These are phyloP conservation scores for Caenorhabditis inopinata DNA, from an alignment of 1,140 invertebrate species.

Conservation along the genomic window DNA sequence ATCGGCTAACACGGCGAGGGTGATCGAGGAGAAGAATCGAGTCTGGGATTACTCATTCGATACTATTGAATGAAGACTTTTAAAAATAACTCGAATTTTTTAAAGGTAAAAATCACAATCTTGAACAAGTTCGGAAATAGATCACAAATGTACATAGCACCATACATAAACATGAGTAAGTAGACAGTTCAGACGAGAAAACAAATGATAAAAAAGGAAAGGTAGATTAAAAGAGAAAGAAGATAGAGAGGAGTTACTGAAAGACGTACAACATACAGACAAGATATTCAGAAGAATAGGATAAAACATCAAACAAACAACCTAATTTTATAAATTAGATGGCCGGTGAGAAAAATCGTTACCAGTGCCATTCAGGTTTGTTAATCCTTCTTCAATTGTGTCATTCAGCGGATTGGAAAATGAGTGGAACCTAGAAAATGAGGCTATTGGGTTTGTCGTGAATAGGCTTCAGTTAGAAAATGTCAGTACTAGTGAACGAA, in stretches of 20 bases:
- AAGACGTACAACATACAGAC: slow-evolving; percentile 31
- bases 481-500: background rate
- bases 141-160: slow-evolving; percentile 22
- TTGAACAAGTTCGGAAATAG: no score
- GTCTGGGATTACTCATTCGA: no score
- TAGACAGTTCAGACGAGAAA: background rate
- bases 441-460: no score
- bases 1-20: no score
- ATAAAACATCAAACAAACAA: background rate
- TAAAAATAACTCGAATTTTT: no score
- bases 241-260: background rate
- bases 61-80: no score
- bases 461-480: no score
- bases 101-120: no score
- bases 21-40: no score
- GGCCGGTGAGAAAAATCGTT: background rate
- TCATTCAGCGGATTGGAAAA: slow-evolving; percentile 47
- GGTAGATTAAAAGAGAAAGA: background rate
- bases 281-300: background rate
- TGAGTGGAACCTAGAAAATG: slow-evolving; percentile 38
- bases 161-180: background rate
- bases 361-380: background rate
- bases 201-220: background rate
- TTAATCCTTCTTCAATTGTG: background rate
- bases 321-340: slow-evolving; percentile 12